Evolutionary conservation across 2,113 vertebrate species (phyloP).

Genomic region (Bothrops jararaca): DNA sequence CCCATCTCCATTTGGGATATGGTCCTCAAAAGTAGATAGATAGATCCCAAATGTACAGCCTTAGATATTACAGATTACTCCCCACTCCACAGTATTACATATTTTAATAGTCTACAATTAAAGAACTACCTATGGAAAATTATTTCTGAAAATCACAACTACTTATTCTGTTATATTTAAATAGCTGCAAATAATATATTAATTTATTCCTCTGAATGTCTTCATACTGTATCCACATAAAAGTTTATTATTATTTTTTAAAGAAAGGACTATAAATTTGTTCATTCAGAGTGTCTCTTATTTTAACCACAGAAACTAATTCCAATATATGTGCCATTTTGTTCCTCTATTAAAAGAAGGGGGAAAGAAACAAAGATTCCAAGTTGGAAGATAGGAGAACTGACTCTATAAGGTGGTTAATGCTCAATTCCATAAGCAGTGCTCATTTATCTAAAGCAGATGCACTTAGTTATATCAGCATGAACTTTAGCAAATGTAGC

Average conservation of each 20-base stretch:
- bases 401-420: not conserved
- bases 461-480: not conserved
- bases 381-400: not conserved
- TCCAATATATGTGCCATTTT: not conserved
- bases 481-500: not conserved
- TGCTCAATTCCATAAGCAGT: not conserved
- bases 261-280: not conserved
- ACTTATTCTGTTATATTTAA: not conserved
- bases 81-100: not conserved
- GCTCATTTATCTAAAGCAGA: not conserved
- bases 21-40: not conserved
- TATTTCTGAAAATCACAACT: not conserved
- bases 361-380: not conserved
- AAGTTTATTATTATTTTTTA: not conserved
- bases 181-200: not conserved
- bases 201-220: not conserved
- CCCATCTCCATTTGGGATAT: not conserved
- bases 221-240: not conserved
- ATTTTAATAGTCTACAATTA: not conserved
- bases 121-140: not conserved
- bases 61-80: not conserved
- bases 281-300: not conserved
- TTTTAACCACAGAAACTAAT: not conserved
- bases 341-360: not conserved
- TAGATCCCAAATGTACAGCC: not conserved